Evolutionary conservation across 2,888 invertebrate species (phyloP), one percentile per base, ranked within the genome.

Genomic region (Arctia plantaginis): DNA sequence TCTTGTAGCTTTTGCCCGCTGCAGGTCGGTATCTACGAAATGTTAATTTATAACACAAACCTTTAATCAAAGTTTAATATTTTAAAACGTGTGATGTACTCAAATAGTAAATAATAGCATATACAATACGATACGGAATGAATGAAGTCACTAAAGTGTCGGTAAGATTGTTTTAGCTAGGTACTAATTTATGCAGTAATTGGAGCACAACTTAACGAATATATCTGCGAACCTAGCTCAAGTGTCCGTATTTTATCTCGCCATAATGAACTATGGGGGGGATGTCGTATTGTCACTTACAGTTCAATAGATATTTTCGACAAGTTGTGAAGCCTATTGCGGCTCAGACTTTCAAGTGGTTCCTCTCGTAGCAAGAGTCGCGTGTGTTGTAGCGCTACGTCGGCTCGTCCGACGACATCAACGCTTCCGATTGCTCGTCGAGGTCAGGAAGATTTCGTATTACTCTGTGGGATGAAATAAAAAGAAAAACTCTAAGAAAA

Each of bases 361-460:
- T 78, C 80, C 86, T 79, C 82, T 82, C 77, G 81, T 73, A 70
- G 78, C 80, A 86, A 76, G 80, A 77, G 76, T 68, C 51, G 75
- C 62, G 74, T 74, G 68, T 73, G 85, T 75, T 80, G 83, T 75
- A 78, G 68, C 83, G 93, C 90, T 95, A 95, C 92, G 95, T 96
- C 80, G 92, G 93, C 81, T 95, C 95, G 69, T 95, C 94, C 0
- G 94, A 90, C 8, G 94, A 93, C 91, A 97, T 97, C 73, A 97
- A 91, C 67, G 97, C 97, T 89, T 97, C 97, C 41, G 97, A 96
- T 82, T 97, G 97, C 84, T 97, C 97, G 84, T 97, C 97, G 71
- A 96, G 77, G 77, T 97, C 97, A 44, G 96, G 95, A 80, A 97
- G 94, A 86, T 92, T 94, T 85, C 95, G 85, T 88, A 95, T 91